Conservation (phyloP, 2,888 invertebrate species). For the Chalcis sispes region DNA sequence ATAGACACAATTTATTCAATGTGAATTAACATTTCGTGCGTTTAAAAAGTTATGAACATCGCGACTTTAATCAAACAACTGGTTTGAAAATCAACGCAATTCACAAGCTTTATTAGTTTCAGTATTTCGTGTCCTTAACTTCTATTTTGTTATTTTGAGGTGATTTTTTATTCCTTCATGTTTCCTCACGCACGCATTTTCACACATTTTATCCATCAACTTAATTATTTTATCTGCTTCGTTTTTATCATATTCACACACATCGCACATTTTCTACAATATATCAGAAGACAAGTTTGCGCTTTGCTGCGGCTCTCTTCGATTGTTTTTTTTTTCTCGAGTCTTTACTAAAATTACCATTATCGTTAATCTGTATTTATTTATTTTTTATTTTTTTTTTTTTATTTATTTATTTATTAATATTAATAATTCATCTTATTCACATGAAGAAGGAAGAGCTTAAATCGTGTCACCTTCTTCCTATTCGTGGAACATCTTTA, state of each 20-base stretch:
- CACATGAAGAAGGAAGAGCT: conserved; percentile 57
- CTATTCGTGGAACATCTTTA: conserved; percentile 57
- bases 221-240: conserved; percentile 3
- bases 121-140: conserved; percentile 40
- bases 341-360: conserved; percentile 47
- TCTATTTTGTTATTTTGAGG: conserved; percentile 29
- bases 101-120: conserved; percentile 38
- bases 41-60: conserved; percentile 5
- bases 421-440: conserved; percentile 57
- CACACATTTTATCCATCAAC: conserved; percentile 4
- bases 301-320: conserved; percentile 53
- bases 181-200: background rate
- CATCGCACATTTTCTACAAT: conserved; percentile 44
- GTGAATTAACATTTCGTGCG: conserved; percentile 16
- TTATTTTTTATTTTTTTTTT: conserved; percentile 3
- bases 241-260: conserved; percentile 20
- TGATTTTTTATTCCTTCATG: conserved; percentile 25
- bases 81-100: conserved; percentile 19
- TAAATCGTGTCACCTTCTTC: conserved; percentile 50
- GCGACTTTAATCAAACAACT: conserved; percentile 27
- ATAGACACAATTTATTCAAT: conserved; percentile 24
- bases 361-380: conserved; percentile 40
- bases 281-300: conserved; percentile 55
- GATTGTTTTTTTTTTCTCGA: conserved; percentile 52
- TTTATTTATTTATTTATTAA: conserved; percentile 30